phyloP scores from a whole-genome alignment of 2,888 invertebrate species.

The Eupithecia inturbata region DNA sequence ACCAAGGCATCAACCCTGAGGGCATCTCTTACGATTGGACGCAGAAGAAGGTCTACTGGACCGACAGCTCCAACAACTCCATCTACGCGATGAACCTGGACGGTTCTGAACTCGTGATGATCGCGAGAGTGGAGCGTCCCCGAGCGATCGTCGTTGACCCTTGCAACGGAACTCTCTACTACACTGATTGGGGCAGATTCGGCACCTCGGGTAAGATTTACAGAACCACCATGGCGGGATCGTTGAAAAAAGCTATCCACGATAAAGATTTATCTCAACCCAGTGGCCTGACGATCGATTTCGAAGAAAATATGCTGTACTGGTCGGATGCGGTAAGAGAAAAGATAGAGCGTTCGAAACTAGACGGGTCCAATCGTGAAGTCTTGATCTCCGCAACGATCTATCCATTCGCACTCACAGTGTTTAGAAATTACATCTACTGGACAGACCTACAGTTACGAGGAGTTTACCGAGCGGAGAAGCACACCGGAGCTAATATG shows the following conservation, averaged over 20 bases:
- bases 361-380: slow-evolving; percentile 94
- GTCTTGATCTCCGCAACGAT: slow-evolving; percentile 94
- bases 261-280: slow-evolving; percentile 96
- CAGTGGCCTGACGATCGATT: slow-evolving; percentile 97
- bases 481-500: slow-evolving; percentile 97
- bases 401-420: slow-evolving; percentile 97
- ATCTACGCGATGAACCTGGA: slow-evolving; percentile 98
- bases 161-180: slow-evolving; percentile 97
- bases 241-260: slow-evolving; percentile 93
- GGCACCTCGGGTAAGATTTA: slow-evolving; percentile 97
- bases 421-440: slow-evolving; percentile 95
- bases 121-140: slow-evolving; percentile 96
- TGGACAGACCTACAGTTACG: slow-evolving; percentile 97
- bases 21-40: slow-evolving; percentile 99
- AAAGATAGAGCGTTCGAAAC: slow-evolving; percentile 95
- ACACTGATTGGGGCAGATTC: slow-evolving; percentile 97
- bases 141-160: slow-evolving; percentile 98
- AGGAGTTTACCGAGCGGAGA: slow-evolving; percentile 98
- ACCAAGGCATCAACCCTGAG: slow-evolving; percentile 94
- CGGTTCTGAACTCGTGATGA: slow-evolving; percentile 94
- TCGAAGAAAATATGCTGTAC: slow-evolving; percentile 95
- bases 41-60: slow-evolving; percentile 98
- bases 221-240: slow-evolving; percentile 98
- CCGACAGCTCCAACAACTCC: slow-evolving; percentile 96
- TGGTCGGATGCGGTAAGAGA: slow-evolving; percentile 99